Percentiles rank a stretch among this genome's conserved stretches.
These are phyloP conservation scores for Drosophila kuntzei DNA, from an alignment of 2,888 invertebrate species.

Conservation along the genomic window DNA sequence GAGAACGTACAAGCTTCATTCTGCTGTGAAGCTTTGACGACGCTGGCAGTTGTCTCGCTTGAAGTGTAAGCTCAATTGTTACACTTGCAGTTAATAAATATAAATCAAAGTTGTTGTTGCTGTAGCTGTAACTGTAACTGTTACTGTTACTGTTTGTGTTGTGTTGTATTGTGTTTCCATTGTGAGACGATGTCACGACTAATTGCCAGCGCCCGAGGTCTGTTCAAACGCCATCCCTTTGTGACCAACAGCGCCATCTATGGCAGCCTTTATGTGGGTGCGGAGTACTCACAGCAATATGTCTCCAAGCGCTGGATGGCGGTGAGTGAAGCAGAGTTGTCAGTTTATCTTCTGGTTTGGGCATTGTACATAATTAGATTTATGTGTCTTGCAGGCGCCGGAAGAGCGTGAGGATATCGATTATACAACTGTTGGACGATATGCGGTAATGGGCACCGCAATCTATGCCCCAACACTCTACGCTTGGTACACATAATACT, in stretches of 20 bases:
- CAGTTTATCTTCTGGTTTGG: neutral
- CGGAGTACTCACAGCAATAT: constrained; percentile 92
- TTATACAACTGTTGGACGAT: constrained; percentile 87
- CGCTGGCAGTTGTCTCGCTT: constrained; percentile 52
- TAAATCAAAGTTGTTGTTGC: constrained; percentile 50
- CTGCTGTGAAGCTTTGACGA: constrained; percentile 57
- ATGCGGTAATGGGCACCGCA: constrained; percentile 88
- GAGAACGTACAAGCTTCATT: constrained; percentile 53
- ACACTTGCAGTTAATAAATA: constrained; percentile 43
- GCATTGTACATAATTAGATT: constrained; percentile 46
- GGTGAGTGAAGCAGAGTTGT: constrained; percentile 86
- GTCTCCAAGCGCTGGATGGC: constrained; percentile 88
- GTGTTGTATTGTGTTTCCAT: constrained; percentile 3
- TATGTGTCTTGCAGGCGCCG: constrained; percentile 54
- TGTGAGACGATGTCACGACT: constrained; percentile 68
- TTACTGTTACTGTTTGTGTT: neutral
- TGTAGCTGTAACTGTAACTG: neutral
- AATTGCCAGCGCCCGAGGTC: constrained; percentile 56
- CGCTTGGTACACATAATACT: constrained; percentile 86
- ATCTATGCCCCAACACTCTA: constrained; percentile 88
- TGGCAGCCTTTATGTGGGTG: constrained; percentile 91
- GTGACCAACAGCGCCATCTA: constrained; percentile 88
- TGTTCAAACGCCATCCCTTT: constrained; percentile 86
- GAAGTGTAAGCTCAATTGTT: constrained; percentile 40
- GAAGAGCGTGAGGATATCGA: constrained; percentile 85